A percentile compares a stretch with the other conserved stretches of the same genome.
Evolutionary conservation across 2,888 invertebrate genomes (phyloP).

Genomic region (Diarsia brunnea): DNA sequence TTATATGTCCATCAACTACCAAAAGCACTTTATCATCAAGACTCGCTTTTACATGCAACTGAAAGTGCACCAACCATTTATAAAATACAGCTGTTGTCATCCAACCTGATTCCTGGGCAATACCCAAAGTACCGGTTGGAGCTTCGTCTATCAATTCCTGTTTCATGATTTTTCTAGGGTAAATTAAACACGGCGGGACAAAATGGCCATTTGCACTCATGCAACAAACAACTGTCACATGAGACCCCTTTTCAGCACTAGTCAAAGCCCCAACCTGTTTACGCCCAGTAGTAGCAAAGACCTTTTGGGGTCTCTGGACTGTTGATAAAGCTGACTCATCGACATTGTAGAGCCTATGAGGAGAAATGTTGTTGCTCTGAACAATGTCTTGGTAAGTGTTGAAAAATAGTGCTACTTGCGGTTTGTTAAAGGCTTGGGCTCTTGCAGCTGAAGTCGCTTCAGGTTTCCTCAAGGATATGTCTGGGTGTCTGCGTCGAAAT

Average conservation of each 20-base stretch:
- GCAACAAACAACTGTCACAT: constrained; percentile 74
- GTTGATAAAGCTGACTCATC: constrained; percentile 81
- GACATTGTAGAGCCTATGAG: constrained; percentile 69
- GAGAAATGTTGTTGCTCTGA: constrained; percentile 46
- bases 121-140: constrained; percentile 55
- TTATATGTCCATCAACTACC: constrained; percentile 68
- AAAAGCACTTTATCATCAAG: constrained; percentile 59
- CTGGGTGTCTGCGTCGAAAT: constrained; percentile 25
- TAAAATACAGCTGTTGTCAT: constrained; percentile 67
- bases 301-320: constrained; percentile 76
- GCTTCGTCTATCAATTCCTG: constrained; percentile 73
- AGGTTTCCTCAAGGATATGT: constrained; percentile 48
- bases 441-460: constrained; percentile 52
- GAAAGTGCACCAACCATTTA: constrained; percentile 66
- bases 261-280: constrained; percentile 79
- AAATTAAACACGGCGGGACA: constrained; percentile 75
- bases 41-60: constrained; percentile 61
- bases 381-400: constrained; percentile 19
- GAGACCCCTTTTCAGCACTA: constrained; percentile 76
- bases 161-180: constrained; percentile 72
- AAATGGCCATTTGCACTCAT: constrained; percentile 51
- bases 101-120: constrained; percentile 71
- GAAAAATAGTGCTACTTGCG: constrained; percentile 11
- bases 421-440: constrained; percentile 19
- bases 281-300: constrained; percentile 65